phyloP scores from a whole-genome alignment of 2,113 vertebrate species.

The Corvus cornix region DNA sequence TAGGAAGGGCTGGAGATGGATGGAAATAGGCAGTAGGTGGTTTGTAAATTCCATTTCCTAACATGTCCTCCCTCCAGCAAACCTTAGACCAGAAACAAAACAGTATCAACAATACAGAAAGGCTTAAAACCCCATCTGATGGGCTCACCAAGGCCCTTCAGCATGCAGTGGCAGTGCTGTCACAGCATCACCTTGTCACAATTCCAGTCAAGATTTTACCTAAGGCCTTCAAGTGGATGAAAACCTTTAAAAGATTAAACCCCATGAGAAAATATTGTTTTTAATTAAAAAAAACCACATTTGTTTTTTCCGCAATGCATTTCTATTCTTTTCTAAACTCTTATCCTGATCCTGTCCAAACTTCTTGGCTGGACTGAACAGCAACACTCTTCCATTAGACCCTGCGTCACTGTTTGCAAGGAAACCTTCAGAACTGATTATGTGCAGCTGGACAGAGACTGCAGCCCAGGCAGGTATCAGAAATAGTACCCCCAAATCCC shows the following conservation, averaged over 20 bases:
- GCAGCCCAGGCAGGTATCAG: not conserved
- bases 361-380: not conserved
- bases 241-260: not conserved
- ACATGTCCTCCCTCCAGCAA: not conserved
- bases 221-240: not conserved
- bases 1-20: not conserved
- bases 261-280: not conserved
- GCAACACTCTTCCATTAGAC: not conserved
- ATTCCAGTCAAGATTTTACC: not conserved
- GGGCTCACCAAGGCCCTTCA: not conserved
- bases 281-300: not conserved
- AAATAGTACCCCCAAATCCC: not conserved
- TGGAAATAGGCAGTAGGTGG: not conserved
- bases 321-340: not conserved
- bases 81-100: not conserved
- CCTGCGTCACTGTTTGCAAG: not conserved
- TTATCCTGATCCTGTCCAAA: not conserved
- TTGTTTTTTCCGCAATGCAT: not conserved
- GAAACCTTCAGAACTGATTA: not conserved
- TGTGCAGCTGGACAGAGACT: not conserved
- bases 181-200: not conserved
- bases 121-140: not conserved
- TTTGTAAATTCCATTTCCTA: not conserved
- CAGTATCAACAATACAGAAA: fast-evolving
- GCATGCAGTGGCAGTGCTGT: not conserved